Evolutionary conservation across 2,113 vertebrate genomes (phyloP).

Genomic region (Prunella fulvescens): DNA sequence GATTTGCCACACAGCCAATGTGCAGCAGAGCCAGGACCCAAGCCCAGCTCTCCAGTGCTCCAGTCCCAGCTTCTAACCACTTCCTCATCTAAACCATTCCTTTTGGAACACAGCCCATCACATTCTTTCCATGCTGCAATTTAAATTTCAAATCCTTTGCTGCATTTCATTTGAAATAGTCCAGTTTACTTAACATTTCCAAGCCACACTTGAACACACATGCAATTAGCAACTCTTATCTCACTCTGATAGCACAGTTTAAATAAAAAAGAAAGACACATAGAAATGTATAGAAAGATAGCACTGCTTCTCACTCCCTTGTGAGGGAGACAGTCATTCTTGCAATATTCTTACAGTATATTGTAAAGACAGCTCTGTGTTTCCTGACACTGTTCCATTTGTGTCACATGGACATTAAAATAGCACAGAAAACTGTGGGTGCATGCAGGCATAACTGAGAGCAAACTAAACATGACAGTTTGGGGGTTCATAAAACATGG

Average conservation of each 20-base stretch:
- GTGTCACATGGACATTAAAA: neutral
- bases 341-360: neutral
- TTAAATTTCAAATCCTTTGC: neutral
- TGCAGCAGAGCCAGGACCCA: neutral
- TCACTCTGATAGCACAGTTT: neutral
- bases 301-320: neutral
- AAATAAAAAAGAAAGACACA: neutral
- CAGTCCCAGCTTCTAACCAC: neutral
- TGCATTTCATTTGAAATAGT: neutral
- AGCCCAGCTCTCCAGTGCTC: neutral
- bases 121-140: neutral
- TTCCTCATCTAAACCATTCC: neutral
- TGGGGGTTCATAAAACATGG: neutral
- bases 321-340: neutral
- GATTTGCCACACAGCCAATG: rapidly evolving
- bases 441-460: neutral
- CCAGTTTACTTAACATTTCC: neutral
- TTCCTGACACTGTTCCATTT: neutral
- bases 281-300: neutral
- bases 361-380: neutral
- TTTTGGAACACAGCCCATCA: neutral
- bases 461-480: neutral
- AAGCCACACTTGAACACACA: neutral
- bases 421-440: neutral
- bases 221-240: neutral